Evolutionary conservation across 2,888 invertebrate genomes (phyloP).

Genomic region (Brassicogethes aeneus): DNA sequence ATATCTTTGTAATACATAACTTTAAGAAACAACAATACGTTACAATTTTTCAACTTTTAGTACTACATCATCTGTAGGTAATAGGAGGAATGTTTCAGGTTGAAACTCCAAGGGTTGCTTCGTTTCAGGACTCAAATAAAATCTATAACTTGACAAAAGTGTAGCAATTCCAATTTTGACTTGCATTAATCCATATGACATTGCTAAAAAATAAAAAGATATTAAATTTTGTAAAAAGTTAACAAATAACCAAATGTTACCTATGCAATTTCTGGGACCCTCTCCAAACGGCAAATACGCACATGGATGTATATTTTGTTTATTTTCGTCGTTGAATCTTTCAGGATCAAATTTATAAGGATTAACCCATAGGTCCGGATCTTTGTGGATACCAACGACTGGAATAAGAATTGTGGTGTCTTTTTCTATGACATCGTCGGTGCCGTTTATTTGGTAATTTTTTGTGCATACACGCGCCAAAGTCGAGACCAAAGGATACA

Average conservation of each 20-base stretch:
- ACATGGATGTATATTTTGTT: constrained; percentile 22
- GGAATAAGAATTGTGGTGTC: constrained; percentile 30
- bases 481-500: constrained; percentile 31
- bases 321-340: constrained; percentile 31
- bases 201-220: constrained; percentile 16
- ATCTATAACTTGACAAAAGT: constrained; percentile 19
- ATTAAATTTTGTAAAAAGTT: not conserved
- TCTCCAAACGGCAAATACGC: constrained; percentile 30
- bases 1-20: too few species aligned
- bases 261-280: constrained; percentile 30
- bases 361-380: constrained; percentile 32
- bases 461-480: constrained; percentile 23
- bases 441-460: constrained; percentile 21
- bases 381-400: constrained; percentile 29
- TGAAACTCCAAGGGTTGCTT: constrained; percentile 14
- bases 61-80: constrained; percentile 15
- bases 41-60: constrained; percentile 14
- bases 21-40: too few species aligned
- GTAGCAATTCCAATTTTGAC: constrained; percentile 22
- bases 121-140: constrained; percentile 16
- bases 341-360: constrained; percentile 38
- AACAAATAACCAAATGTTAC: constrained; percentile 15
- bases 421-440: constrained; percentile 22
- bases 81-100: constrained; percentile 15
- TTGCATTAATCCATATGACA: constrained; percentile 26